These are phyloP conservation scores for Agrypnia vestita DNA, from an alignment of 1,140 invertebrate species.

Conservation along the genomic window DNA sequence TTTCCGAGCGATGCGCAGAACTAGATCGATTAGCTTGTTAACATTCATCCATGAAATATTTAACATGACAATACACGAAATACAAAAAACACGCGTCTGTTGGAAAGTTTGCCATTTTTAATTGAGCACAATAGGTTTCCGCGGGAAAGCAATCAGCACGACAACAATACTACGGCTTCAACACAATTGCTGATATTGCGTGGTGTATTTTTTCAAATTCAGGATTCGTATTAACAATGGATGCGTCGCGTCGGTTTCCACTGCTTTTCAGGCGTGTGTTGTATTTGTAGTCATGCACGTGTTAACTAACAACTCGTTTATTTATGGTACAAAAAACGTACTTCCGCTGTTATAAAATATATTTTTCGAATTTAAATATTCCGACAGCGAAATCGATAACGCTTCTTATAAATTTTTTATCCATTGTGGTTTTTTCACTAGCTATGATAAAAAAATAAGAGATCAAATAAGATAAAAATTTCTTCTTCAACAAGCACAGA, in stretches of 20 bases:
- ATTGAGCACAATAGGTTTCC: constrained; percentile 25
- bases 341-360: too few relatives aligned
- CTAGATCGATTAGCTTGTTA: too few relatives aligned
- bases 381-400: too few relatives aligned
- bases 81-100: constrained; percentile 14
- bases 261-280: background rate
- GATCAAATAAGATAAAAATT: too few relatives aligned
- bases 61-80: background rate
- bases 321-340: too few relatives aligned
- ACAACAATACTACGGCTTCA: constrained; percentile 20
- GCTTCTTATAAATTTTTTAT: too few relatives aligned
- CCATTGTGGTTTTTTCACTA: too few relatives aligned
- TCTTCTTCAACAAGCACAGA: too few relatives aligned
- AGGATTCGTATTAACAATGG: constrained; percentile 26
- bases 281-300: background rate
- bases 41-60: too few relatives aligned
- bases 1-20: too few relatives aligned
- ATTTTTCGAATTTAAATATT: too few relatives aligned
- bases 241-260: background rate
- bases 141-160: constrained; percentile 15
- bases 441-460: too few relatives aligned
- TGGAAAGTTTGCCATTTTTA: constrained; percentile 24
- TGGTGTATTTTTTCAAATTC: constrained; percentile 7
- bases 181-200: constrained; percentile 28
- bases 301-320: background rate